Evolutionary conservation across 2,113 vertebrate genomes (phyloP), one percentile per base, ranked within the genome.

Genomic region (Ophthalmolycus amberensis): DNA sequence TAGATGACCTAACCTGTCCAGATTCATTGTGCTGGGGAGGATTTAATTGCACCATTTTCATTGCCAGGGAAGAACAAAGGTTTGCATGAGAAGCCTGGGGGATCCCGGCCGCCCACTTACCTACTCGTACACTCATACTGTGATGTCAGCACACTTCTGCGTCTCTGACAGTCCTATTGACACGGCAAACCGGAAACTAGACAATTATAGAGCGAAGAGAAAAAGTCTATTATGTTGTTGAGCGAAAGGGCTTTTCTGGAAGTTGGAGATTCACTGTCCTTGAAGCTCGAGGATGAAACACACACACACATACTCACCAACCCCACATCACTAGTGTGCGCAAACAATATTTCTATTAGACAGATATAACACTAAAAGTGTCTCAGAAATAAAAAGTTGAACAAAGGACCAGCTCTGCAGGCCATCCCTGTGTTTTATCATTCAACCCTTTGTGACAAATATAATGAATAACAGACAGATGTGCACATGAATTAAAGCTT

Each of bases 1-100:
- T 37, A 52, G 29, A 68, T 85, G 83, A 70, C 65, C 70, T 38
- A 77, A 77, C 72, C 52, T 32, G 37, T 66, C 38, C 25, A 37
- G 0, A 75, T 64, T 64, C 66, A 81, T 67, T 70, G 63, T 67
- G 29, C 66, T 40, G 27, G 34, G 63, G 82, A 84, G 64, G 76
- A 86, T 89, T 84, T 78, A 88, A 90, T 87, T 83, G 62, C 18
- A 20, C 29, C 59, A 29, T 84, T 82, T 67, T 80, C 64, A 60
- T 70, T 81, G 16, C 73, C n/a, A 32, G 74, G 52, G 42, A 42
- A 70, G 59, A 54, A 38, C 20, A 40, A 82, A 70, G 75, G 79
- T 68, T 86, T 85, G 68, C 22, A 18, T 27, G 63, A 66, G 54
- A 18, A 7, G 85, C 81, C 83, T 83, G 29, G 77, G 91, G 88